Evolutionary conservation across 1,140 invertebrate genomes (phyloP).

Genomic region (Drosophila yakuba): DNA sequence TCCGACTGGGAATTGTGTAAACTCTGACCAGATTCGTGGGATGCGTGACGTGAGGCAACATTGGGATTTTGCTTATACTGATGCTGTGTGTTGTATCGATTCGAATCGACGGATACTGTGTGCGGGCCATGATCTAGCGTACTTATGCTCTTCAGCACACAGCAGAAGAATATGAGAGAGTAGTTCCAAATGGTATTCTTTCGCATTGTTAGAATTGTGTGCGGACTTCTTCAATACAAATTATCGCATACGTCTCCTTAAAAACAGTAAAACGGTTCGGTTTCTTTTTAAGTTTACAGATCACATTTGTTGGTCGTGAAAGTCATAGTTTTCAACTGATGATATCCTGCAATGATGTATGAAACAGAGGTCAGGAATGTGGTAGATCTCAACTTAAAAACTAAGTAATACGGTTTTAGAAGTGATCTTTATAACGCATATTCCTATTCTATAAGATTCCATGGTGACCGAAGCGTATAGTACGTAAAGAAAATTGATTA

Average conservation of each 20-base stretch:
- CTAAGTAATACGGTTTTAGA: too few relatives aligned
- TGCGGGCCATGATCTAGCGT: conserved; percentile 34
- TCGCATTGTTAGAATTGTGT: conserved; percentile 26
- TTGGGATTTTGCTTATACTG: conserved; percentile 22
- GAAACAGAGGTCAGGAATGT: neutral
- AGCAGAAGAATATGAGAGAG: conserved; percentile 38
- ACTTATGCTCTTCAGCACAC: conserved; percentile 35
- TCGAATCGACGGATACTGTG: conserved; percentile 15
- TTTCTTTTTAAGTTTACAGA: neutral
- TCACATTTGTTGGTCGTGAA: conserved; percentile 6
- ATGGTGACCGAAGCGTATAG: neutral
- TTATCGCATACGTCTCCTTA: conserved; percentile 5
- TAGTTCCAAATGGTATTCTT: conserved; percentile 42
- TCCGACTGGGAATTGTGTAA: conserved; percentile 13
- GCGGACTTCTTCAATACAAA: neutral
- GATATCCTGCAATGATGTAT: conserved; percentile 1
- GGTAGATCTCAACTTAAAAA: too few relatives aligned
- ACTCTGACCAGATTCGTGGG: conserved; percentile 14
- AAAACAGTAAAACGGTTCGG: neutral
- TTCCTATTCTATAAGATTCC: neutral
- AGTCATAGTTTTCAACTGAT: conserved; percentile 3
- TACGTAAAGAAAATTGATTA: conserved; percentile 7
- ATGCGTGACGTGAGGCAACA: conserved; percentile 20
- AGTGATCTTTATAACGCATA: neutral
- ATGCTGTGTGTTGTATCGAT: conserved; percentile 40